Evolutionary conservation across 2,797 vertebrate genomes (phyloP).

Genomic region (Schizopygopsis malacanthus): DNA sequence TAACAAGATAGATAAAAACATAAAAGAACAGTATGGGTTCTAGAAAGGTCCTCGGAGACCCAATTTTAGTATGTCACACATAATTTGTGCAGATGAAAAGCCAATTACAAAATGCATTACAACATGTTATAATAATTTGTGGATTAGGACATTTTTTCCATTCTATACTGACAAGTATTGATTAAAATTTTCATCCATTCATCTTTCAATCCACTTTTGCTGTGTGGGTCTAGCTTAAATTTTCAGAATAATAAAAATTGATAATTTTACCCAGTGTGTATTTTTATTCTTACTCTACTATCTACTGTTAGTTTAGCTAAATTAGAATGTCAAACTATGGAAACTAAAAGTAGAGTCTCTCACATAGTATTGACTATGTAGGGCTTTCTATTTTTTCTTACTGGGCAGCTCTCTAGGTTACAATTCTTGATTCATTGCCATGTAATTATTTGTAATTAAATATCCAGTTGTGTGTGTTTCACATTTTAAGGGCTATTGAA

Average conservation of each 20-base stretch:
- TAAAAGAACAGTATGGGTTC: neutral
- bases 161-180: neutral
- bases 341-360: neutral
- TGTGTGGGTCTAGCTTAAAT: no score
- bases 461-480: constrained; percentile 18
- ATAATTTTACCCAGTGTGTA: neutral
- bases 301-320: neutral
- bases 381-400: neutral
- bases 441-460: constrained; percentile 31
- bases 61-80: neutral
- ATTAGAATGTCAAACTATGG: neutral
- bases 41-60: neutral
- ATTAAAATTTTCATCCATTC: neutral
- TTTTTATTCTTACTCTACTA: neutral
- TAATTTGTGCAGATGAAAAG: neutral
- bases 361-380: neutral
- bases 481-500: constrained; percentile 20
- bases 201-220: neutral
- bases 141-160: neutral
- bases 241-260: neutral
- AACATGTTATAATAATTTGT: neutral
- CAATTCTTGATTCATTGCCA: neutral
- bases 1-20: neutral
- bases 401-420: neutral
- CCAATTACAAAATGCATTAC: neutral